These are phyloP conservation scores for Drosophila kikkawai DNA, from an alignment of 1,140 invertebrate genomes.

Conservation along the genomic window DNA sequence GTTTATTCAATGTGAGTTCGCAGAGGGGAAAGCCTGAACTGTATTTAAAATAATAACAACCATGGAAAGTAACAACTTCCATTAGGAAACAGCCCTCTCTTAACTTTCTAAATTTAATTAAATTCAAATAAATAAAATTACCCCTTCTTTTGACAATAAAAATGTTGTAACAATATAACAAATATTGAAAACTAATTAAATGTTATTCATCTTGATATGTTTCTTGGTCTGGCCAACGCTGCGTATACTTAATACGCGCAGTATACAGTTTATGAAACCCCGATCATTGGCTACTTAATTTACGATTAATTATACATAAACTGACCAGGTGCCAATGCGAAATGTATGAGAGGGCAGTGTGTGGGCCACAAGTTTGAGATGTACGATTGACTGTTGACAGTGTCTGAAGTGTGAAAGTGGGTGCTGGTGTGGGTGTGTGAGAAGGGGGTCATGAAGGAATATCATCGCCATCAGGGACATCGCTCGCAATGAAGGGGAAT, in stretches of 20 bases:
- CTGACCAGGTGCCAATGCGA: slow-evolving; percentile 21
- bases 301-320: slow-evolving; percentile 46
- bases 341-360: slow-evolving; percentile 57
- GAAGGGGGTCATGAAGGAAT: slow-evolving; percentile 29
- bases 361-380: slow-evolving; percentile 35
- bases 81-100: not conserved
- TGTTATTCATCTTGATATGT: slow-evolving; percentile 1
- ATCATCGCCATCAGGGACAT: slow-evolving; percentile 20
- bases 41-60: not conserved
- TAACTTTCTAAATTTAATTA: not conserved
- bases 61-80: not conserved
- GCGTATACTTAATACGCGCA: slow-evolving; percentile 55
- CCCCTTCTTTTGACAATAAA: not conserved
- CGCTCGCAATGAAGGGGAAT: slow-evolving; percentile 54
- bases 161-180: not conserved
- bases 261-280: slow-evolving; percentile 25
- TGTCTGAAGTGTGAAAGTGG: slow-evolving; percentile 33
- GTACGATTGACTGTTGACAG: slow-evolving; percentile 65
- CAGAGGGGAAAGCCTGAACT: not conserved
- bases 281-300: slow-evolving; percentile 29
- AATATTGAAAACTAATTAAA: not conserved
- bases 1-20: not conserved
- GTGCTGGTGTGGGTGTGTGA: slow-evolving; percentile 19
- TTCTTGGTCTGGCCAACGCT: slow-evolving; percentile 10
- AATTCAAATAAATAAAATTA: not conserved